phyloP scores from a whole-genome alignment of 1,140 invertebrate species.

The Philaenus spumarius region DNA sequence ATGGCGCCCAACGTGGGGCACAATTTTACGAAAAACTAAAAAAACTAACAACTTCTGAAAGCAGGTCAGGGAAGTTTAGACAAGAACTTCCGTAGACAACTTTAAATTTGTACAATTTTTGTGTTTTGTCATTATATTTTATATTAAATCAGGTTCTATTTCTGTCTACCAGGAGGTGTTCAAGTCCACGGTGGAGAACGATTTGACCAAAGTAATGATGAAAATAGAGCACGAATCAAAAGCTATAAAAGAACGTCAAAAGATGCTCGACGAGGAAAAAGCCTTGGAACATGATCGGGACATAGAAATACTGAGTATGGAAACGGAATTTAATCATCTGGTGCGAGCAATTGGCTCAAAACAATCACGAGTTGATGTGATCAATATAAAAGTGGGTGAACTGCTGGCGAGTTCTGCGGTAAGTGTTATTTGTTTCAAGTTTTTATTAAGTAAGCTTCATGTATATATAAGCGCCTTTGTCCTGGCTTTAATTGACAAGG shows the following conservation, averaged over 20 bases:
- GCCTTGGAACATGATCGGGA: background rate
- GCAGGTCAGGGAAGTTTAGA: no score
- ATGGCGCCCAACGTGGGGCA: no score
- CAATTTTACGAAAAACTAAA: no score
- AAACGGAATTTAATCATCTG: background rate
- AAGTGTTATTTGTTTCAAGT: no score
- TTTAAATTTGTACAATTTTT: no score
- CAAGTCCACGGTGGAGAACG: background rate
- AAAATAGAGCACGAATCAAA: constrained; percentile 6
- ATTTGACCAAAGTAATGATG: constrained; percentile 8
- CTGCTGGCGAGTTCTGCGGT: background rate
- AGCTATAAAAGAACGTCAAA: background rate
- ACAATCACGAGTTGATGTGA: background rate
- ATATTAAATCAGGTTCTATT: no score
- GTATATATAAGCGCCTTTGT: no score
- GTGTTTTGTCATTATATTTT: no score
- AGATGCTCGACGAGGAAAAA: background rate
- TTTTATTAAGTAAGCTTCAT: no score
- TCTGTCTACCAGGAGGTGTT: constrained; percentile 6
- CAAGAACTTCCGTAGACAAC: no score
- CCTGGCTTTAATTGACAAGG: no score
- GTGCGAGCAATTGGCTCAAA: background rate
- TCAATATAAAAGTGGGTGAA: constrained; percentile 3
- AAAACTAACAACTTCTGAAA: no score
- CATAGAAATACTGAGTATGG: background rate